Base-by-base conservation (phyloP, 2,113 vertebrate species). In the Glaucidium brasilianum region DNA sequence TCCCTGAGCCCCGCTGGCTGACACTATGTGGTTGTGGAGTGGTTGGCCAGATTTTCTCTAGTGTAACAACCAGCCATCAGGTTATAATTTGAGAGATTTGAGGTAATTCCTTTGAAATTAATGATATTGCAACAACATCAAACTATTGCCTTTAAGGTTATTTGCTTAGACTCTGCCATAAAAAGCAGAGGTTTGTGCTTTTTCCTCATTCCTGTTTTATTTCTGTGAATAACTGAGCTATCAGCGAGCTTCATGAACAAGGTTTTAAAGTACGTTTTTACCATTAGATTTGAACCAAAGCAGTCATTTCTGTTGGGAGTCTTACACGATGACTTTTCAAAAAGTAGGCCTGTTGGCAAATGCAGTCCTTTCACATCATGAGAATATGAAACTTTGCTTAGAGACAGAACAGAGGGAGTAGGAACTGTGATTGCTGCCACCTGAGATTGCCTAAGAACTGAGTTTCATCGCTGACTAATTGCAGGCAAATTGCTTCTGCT, bases 401-500 rank as follows among this genome's bases (percentile, higher is more conserved):
- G 43, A 52, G 87, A 47, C 22, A 21, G 58, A 71, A 11, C 16
- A 43, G 29, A 15, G 30, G 52, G 47, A 56, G 69, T 3, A 55
- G n/a, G 75, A 90, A 2, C 66, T 37, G 75, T 59, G 64, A 75
- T 59, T 9, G 9, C 43, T 91, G 69, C 43, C n/a, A n/a, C 92
- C 68, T 13, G 43, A 86, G 35, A 32, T 49, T 89, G 76, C 88
- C 76, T 47, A 47, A 75, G 92, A 66, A 32, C 82, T 22, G 75
- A 35, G 56, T 26, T 81, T 68, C 80, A 5, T 15, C 45, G 58
- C 91, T 89, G 91, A 91, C 84, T 92, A 97, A 89, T 85, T 92
- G 88, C 85, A 73, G 81, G 76, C 34, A 96, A 91, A 85, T 79
- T 76, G 63, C 79, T 91, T 79, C 80, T 91, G 86, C 91, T 83